Percentiles rank a stretch among this genome's conserved stretches.
Conservation (phyloP, 2,797 vertebrate species). For the Capromys pilorides region DNA sequence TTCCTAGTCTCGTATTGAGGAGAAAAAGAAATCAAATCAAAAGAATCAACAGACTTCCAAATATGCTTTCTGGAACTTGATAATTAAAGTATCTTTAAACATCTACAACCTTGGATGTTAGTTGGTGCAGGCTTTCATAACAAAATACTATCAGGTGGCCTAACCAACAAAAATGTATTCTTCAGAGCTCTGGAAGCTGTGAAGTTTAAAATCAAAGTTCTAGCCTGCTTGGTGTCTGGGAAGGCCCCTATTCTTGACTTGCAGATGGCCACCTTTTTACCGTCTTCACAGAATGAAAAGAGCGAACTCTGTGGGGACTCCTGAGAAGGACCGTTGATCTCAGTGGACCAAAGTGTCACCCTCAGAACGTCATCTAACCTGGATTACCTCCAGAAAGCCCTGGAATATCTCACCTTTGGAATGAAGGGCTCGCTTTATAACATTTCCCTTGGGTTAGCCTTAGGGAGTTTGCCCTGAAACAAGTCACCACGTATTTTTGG, state of each 20-base stretch:
- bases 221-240: not conserved
- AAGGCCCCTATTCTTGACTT: not conserved
- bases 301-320: not conserved
- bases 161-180: constrained; percentile 21
- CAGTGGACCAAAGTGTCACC: not conserved
- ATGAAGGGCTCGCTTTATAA: not conserved
- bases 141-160: not conserved
- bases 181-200: constrained; percentile 1
- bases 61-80: constrained; percentile 44
- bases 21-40: constrained; percentile 42
- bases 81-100: constrained; percentile 41
- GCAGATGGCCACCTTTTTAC: not conserved
- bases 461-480: not conserved
- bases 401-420: not conserved
- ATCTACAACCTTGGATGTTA: not conserved
- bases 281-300: not conserved
- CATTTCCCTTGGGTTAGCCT: not conserved
- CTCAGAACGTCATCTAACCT: not conserved
- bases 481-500: constrained; percentile 29
- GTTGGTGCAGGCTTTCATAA: not conserved
- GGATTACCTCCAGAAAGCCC: not conserved
- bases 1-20: not conserved
- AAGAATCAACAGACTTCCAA: constrained; percentile 16
- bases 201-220: not conserved
- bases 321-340: not conserved